Percentiles rank a stretch among this genome's conserved stretches.
These are phyloP conservation scores for Turritopsis dohrnii DNA, from an alignment of 30 jellyfish, hydroid and myxozoan species.

Conservation along the genomic window DNA sequence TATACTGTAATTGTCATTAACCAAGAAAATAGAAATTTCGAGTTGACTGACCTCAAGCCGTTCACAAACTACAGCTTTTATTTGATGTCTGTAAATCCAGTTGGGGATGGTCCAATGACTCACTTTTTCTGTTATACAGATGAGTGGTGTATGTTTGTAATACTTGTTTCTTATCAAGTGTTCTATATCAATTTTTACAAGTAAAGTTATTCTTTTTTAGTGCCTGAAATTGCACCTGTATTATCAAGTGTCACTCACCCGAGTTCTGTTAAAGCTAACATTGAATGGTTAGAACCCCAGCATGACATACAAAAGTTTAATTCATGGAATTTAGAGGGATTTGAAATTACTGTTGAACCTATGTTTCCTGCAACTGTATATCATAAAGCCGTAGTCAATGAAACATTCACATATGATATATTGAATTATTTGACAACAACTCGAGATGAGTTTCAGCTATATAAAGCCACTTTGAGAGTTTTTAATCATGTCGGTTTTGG, in stretches of 20 bases:
- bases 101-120: slow-evolving; percentile 11
- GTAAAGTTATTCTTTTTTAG: neutral
- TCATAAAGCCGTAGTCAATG: too few species aligned
- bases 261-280: neutral
- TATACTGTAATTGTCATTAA: neutral
- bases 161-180: neutral
- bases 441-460: neutral
- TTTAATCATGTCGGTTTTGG: slow-evolving; percentile 12
- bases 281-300: neutral
- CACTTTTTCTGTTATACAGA: neutral
- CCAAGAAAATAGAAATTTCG: neutral
- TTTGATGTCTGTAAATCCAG: neutral
- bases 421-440: neutral
- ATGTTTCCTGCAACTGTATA: neutral
- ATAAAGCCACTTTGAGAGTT: neutral
- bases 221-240: neutral
- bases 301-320: neutral
- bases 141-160: neutral
- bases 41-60: neutral
- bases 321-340: slow-evolving; percentile 17
- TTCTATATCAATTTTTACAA: neutral
- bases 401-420: neutral
- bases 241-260: neutral
- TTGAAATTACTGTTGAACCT: neutral
- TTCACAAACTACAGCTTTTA: slow-evolving; percentile 10